Base-by-base conservation (phyloP, 2,797 vertebrate species). In the Manis crassicaudata region DNA sequence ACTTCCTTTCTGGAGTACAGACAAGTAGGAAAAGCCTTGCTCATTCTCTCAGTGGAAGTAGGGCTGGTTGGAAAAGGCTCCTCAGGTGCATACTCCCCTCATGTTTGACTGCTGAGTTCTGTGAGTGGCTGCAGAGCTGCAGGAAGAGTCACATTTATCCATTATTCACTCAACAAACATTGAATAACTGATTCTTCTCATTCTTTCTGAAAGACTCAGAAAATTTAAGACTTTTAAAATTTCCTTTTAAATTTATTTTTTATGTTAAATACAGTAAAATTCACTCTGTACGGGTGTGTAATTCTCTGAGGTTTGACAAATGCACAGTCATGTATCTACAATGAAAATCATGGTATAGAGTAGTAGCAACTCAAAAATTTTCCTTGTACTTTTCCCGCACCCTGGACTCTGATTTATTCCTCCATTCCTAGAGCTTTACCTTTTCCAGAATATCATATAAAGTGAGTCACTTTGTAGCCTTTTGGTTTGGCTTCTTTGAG, bases 201-300 rank as follows among this genome's bases (percentile, higher is more conserved):
- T 40, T 40, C 37, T 40, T 40, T 40, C 37, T 67, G 11, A 81
- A 80, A 67, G n/a, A 88, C 27, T 32, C 23, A 52, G n/a, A 67
- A 77, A 82, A 73, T 46, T 20, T 10, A 96, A 40, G 18, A 21
- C 20, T 40, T 70, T 37, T 40, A 11, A 37, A 79, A 88, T 43
- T 70, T 62, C 21, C 43, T 80, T 62, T n/a, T n/a, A 43, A 40
- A 63, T 40, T 27, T 7, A 58, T 58, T 77, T 32, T 56, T 67
- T 63, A 25, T 79, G 25, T 86, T 77, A 85, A n/a, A 60, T 62
- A 54, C n/a, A 43, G 29, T 88, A 25, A 62, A 93, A 93, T n/a
- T 81, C 43, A n/a, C 18, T 35, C 65, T 63, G 27, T 21, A 21
- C 73, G 40, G 43, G 43, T 43, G 2, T 62, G 81, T 11, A n/a